phyloP scores from a whole-genome alignment of 2,888 invertebrate species.

The Creontiades dilutus region DNA sequence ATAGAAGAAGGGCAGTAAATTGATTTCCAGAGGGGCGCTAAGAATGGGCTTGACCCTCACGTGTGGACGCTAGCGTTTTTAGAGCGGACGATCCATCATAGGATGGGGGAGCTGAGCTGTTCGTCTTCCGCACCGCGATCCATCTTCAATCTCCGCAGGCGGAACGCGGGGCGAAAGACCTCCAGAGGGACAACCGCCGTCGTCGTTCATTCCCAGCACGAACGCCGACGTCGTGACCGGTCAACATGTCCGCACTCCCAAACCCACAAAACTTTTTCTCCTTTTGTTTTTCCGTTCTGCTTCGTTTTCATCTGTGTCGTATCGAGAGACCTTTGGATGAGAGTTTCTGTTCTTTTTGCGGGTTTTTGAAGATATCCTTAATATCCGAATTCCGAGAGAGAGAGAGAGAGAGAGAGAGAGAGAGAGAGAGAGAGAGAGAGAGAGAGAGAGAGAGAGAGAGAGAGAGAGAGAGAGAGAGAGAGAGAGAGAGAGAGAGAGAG shows the following conservation, averaged over 20 bases:
- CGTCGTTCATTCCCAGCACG: constrained; percentile 11
- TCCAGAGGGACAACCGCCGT: not conserved
- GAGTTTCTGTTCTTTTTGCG: too few species aligned
- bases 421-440: too few species aligned
- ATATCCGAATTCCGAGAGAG: too few species aligned
- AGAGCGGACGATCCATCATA: not conserved
- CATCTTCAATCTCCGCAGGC: constrained; percentile 11
- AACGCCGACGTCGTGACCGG: not conserved
- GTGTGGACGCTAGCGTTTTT: constrained; percentile 14
- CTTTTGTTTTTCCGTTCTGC: not conserved
- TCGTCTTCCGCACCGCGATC: not conserved
- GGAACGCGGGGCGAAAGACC: not conserved
- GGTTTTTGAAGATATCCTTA: too few species aligned
- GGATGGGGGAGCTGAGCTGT: not conserved
- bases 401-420: too few species aligned
- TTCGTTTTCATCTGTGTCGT: too few species aligned
- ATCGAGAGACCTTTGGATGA: too few species aligned
- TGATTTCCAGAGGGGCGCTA: too few species aligned
- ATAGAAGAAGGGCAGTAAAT: too few species aligned
- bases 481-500: too few species aligned
- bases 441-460: too few species aligned
- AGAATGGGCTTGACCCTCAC: not conserved
- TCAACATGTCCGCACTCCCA: not conserved
- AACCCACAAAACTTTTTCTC: not conserved
- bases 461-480: too few species aligned